Base-by-base conservation (phyloP, 2,797 vertebrate genomes). In the Arctocebus calabarensis region DNA sequence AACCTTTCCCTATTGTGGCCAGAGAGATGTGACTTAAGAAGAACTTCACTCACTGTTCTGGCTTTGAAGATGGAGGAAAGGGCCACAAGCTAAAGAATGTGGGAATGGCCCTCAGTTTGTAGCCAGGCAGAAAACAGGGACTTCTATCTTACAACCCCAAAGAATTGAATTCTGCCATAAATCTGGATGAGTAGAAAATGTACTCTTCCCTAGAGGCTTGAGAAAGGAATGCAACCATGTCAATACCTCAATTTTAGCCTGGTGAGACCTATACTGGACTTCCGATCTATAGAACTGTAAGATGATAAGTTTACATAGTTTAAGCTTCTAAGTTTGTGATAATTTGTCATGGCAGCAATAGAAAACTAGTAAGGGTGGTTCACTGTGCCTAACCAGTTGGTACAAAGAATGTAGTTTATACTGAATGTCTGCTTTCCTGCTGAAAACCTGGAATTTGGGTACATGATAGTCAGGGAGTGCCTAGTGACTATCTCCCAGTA, bases 361-460 rank as follows among this genome's bases (percentile, higher is more conserved):
- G 45, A 95, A 95, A 93, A 84, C 68, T 27, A 92, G 55, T 55
- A 86, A 95, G 34, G 14, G 40, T 87, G 52, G 52, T 43, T 86
- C 7, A 3, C 57, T 88, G 84, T 84, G 61, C 71, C 48, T 77
- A 87, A 45, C 45, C 37, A 93, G 34, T 89, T 68, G 91, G 48
- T 82, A 88, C 32, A 75, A 75, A 91, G 23, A 82, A 17, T 22
- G 32, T 77, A 81, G 48, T 86, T 78, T 89, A 68, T 82, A 34
- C 73, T 77, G 23, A 97, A 75, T 16, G 83, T 13, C 73, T 95
- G 73, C 27, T 96, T 96, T 90, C 59, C 87, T 94, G 92, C 78
- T 82, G 62, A 84, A 48, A 86, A 34, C 73, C 78, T 79, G 43
- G 52, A 83, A 85, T 95, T 86, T 90, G 82, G 48, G 43, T 88